Base-by-base conservation (phyloP, 2,797 vertebrate genomes). In the Anabacerthia variegaticeps region DNA sequence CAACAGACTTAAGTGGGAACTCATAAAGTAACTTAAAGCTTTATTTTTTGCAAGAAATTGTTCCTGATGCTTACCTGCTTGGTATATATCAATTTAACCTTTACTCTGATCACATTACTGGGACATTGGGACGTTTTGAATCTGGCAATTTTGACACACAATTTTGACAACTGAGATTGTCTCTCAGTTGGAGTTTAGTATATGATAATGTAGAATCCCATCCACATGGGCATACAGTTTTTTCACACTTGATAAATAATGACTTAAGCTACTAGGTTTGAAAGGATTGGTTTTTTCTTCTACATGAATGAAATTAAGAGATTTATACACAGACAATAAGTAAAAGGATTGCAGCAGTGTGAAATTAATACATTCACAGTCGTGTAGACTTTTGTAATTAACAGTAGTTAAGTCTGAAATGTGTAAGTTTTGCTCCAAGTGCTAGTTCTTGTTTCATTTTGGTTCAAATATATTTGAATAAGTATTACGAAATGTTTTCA, bases 401-500 rank as follows among this genome's bases (percentile, higher is more conserved):
- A 74, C 34, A 73, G 0, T 37, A 81, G 15, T 66, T 72, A 77
- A 90, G 77, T 69, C 14, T 90, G 55, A 81, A 73, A 6, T 63
- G 8, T 63, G 5, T 79, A 22, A 21, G 23, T 82, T 88, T 92
- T 94, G n/a, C 36, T 75, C 39, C n/a, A 58, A 4, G 18, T 66
- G 34, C 43, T 88, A 49, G 7, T 72, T 93, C 61, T 84, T 69
- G 14, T 46, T 93, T 89, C 1, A 48, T 68, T 93, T 82, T 74
- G 39, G 30, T 71, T 88, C 56, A 68, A 11, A 58, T 79, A 39
- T 9, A 74, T 61, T 59, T 90, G 59, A 84, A 71, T 89, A 73
- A 78, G 67, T 91, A 49, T 17, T 67, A 43, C 6, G 4, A 78
- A 92, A 82, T 86, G 66, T 89, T 93, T 95, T 93, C 74, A 79